Base-by-base conservation (phyloP, 2,797 vertebrate species). In the Rhabdophis nuchalis region DNA sequence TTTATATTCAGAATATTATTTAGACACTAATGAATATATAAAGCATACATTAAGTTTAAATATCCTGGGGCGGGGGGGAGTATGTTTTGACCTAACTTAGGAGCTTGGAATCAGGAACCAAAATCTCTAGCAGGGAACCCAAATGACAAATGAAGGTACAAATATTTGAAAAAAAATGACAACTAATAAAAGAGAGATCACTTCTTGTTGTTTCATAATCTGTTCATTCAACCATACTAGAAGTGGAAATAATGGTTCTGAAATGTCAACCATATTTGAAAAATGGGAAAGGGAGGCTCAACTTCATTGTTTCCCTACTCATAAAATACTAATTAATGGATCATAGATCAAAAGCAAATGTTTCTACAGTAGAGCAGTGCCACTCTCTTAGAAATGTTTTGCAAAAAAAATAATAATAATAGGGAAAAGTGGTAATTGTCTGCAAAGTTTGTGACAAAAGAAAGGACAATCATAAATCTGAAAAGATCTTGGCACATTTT, bases 221-320 rank as follows among this genome's bases (percentile, higher is more conserved):
- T 92, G 89, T 92, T 92, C 89, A 90, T 85, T 90, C 91, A 93
- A 53, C 89, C 58, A 25, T 93, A 72, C 90, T 88, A 85, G 58
- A 86, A 92, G 90, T 90, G 89, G 93, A 52, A 92, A 86, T 90
- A 93, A 93, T 92, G 89, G 90, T 77, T 86, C 64, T 87, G 36
- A 92, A 93, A 92, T 93, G 93, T 90, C 91, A 92, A 88, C 91
- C 89, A 88, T 89, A 57, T 93, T 93, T 92, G 82, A 27, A 90
- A 92, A 92, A 88, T 90, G 86, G 53, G 41, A 87, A 85, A 60
- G 91, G 93, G 86, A 90, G 77, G 86, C 41, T 85, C 58, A 90
- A 29, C 53, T 89, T 88, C 91, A 92, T 93, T 93, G 93, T 93
- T 92, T 86, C 58, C 46, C 72, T 85, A 68, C 72, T 90, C 53